Evolutionary conservation across 2,888 invertebrate genomes (phyloP).

Genomic region (Chrysotoxum bicinctum): DNA sequence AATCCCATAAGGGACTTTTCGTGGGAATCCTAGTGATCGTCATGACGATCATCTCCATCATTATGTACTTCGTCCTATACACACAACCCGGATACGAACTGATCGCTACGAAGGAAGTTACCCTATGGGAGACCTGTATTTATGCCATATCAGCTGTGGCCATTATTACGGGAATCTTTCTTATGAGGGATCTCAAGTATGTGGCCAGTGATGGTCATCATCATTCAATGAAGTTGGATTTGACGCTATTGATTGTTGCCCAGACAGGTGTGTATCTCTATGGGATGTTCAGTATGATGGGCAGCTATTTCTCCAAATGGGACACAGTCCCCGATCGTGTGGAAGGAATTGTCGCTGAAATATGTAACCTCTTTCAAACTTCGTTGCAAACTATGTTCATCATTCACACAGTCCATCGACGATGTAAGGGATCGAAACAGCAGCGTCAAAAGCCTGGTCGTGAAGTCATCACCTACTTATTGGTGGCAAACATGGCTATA

Average conservation of each 20-base stretch:
- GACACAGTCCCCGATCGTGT: constrained; percentile 82
- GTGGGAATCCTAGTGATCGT: constrained; percentile 90
- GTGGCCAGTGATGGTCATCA: constrained; percentile 83
- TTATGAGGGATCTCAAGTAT: constrained; percentile 87
- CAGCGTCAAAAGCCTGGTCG: constrained; percentile 90
- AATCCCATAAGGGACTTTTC: constrained; percentile 90
- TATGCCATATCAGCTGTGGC: constrained; percentile 87
- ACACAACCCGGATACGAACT: constrained; percentile 85
- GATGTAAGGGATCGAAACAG: constrained; percentile 88
- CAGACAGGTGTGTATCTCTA: constrained; percentile 94
- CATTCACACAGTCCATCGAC: constrained; percentile 88
- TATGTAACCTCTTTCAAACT: constrained; percentile 89
- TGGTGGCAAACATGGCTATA: constrained; percentile 91
- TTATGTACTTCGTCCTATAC: constrained; percentile 94
- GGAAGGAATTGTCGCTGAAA: constrained; percentile 87
- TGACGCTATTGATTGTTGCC: constrained; percentile 91
- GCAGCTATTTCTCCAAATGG: constrained; percentile 80
- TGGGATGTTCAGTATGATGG: constrained; percentile 93
- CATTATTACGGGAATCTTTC: constrained; percentile 84
- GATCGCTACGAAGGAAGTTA: constrained; percentile 88
- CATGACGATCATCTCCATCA: constrained; percentile 91
- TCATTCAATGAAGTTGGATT: constrained; percentile 85
- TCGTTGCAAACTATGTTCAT: constrained; percentile 91
- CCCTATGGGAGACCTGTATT: constrained; percentile 88
- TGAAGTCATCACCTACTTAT: constrained; percentile 91